phyloP scores from a whole-genome alignment of 1,140 invertebrate species.

The Nasonia longicornis region DNA sequence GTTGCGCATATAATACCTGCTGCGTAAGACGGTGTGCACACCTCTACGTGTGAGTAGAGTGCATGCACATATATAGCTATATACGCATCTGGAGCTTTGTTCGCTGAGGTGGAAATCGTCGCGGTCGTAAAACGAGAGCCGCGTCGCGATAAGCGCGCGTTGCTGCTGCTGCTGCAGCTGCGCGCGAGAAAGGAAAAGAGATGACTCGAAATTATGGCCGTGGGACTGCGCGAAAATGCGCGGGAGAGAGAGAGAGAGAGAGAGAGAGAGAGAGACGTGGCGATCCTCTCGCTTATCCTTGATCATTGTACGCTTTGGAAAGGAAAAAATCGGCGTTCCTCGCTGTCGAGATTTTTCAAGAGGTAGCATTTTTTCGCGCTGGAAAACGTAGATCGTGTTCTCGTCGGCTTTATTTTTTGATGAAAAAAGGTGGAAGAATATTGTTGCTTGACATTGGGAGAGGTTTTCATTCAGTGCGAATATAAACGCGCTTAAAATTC shows the following conservation, averaged over 20 bases:
- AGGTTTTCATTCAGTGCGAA: too few species aligned
- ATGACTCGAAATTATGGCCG: constrained; percentile 34
- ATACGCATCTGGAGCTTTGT: constrained; percentile 17
- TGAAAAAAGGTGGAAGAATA: too few species aligned
- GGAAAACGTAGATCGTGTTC: too few species aligned
- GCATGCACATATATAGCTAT: not conserved
- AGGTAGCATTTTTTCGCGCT: too few species aligned
- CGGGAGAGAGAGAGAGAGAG: not conserved
- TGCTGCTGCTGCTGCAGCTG: too few species aligned
- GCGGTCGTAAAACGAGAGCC: not conserved
- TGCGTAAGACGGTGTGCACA: not conserved
- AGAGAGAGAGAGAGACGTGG: not conserved
- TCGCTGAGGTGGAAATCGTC: constrained; percentile 29
- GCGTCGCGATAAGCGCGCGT: not conserved
- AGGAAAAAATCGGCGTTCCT: not conserved
- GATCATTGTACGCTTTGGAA: constrained; percentile 32
- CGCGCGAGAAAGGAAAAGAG: constrained; percentile 5
- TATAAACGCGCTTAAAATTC: not conserved
- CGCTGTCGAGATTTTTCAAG: too few species aligned
- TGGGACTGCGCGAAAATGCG: not conserved
- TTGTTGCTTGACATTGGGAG: too few species aligned
- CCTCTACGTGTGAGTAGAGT: not conserved
- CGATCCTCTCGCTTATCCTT: constrained; percentile 30
- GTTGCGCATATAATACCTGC: not conserved
- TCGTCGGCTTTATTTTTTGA: too few species aligned